Evolutionary conservation across 2,888 invertebrate species (phyloP), one percentile per base, ranked within the genome.

Genomic region (Ennomos erosarius): DNA sequence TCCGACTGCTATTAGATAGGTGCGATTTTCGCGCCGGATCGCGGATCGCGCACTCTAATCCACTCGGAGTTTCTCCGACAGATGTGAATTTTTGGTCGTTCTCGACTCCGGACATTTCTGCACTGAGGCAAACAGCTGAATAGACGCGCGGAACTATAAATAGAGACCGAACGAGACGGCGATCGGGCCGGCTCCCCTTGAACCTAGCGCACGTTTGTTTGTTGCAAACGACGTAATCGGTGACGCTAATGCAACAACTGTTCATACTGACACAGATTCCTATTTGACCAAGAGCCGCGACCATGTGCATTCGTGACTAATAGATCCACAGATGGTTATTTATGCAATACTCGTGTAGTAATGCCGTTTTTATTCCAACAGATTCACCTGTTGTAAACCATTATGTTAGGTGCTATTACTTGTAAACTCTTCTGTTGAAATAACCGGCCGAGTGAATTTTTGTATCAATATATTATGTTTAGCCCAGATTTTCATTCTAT

Each of bases 51-150:
- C 69, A 73, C 71, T 74, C 70, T 68, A 69, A 75, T 74, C 77
- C 75, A 74, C 79, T 52, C 80, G 76, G 76, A 76, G 75, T 74
- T 76, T 70, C 73, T 78, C 74, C 76, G 82, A 77, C 81, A 77
- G 80, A 78, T 66, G 77, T 74, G 73, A 72, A 73, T 74, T 76
- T 82, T 75, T 85, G 84, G 81, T 80, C 88, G 89, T 76, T 82
- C 89, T 81, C 88, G 87, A 76, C 84, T 84, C 88, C 88, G 89
- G 82, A 86, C 91, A 89, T 90, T 82, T 90, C 87, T 88, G 88
- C 82, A 92, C 91, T 91, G 90, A 87, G 85, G 77, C 86, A 74
- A 86, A 83, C 85, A 82, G 84, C 85, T 85, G 85, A 90, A 90
- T 90, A 90, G 88, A 87, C 79, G 82, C 78, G 80, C 81, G 81